phyloP scores from a whole-genome alignment of 2,113 vertebrate genomes.

The Paraplagusia blochii region DNA sequence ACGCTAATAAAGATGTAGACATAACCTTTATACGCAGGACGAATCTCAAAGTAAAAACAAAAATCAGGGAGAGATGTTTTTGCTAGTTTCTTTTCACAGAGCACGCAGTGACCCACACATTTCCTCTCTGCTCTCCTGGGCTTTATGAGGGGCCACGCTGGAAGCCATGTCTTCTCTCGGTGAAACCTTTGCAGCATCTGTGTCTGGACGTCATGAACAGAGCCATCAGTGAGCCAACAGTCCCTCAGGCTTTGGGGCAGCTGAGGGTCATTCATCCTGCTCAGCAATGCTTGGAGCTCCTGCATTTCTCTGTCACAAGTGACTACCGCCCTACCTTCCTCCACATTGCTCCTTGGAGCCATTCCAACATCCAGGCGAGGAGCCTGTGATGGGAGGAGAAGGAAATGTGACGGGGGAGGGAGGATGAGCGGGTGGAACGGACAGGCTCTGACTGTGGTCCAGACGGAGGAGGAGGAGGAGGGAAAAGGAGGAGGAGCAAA shows the following conservation, averaged over 20 bases:
- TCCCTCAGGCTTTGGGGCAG: conserved; percentile 25
- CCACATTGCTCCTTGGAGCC: conserved; percentile 17
- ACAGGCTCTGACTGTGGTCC: conserved; percentile 39
- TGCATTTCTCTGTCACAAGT: conserved; percentile 36
- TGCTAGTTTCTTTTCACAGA: conserved; percentile 31
- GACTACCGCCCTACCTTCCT: neutral
- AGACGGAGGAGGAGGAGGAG: conserved; percentile 24
- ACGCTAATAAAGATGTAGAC: neutral
- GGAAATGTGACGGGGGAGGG: conserved; percentile 1
- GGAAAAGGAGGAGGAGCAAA: conserved; percentile 12
- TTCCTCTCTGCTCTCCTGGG: conserved; percentile 11
- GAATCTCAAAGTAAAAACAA: neutral
- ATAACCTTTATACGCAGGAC: neutral
- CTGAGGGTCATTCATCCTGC: conserved; percentile 42
- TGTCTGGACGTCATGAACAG: conserved; percentile 29
- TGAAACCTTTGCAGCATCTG: conserved; percentile 43
- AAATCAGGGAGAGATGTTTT: conserved; percentile 1
- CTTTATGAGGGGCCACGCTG: conserved; percentile 19
- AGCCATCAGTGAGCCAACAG: conserved; percentile 31
- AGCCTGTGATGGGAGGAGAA: conserved; percentile 35
- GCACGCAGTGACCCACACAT: conserved; percentile 1
- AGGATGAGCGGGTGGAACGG: conserved; percentile 23
- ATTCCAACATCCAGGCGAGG: conserved; percentile 45
- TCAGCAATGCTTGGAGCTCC: conserved; percentile 23
- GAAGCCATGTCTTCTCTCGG: conserved; percentile 12